Percentiles rank a stretch among this genome's conserved stretches.
phyloP scores from a whole-genome alignment of 1,140 invertebrate genomes.

The Ylistrum balloti region DNA sequence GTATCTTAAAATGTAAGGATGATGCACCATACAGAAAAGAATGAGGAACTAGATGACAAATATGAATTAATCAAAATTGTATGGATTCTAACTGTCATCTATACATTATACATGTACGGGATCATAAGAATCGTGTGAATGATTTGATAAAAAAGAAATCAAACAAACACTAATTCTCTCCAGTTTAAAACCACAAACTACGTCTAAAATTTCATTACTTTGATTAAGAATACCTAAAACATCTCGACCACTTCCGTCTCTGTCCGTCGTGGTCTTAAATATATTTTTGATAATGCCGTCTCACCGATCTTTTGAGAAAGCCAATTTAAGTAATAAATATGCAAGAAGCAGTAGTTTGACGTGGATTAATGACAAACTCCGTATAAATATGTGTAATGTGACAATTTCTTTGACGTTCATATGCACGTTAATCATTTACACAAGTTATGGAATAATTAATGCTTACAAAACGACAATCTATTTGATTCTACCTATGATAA shows the following conservation, averaged over 20 bases:
- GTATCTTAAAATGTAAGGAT: too few relatives aligned
- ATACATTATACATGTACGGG: not conserved
- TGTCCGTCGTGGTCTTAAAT: not conserved
- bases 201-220: not conserved
- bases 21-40: too few relatives aligned
- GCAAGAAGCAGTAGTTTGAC: not conserved
- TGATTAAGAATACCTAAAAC: not conserved
- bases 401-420: not conserved
- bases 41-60: too few relatives aligned
- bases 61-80: not conserved
- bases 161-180: not conserved
- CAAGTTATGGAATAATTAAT: not conserved
- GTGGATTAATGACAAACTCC: not conserved
- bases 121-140: not conserved
- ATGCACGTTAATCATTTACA: constrained; percentile 24
- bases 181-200: not conserved
- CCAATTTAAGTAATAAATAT: not conserved
- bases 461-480: not conserved
- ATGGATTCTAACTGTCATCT: not conserved
- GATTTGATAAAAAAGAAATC: not conserved
- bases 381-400: constrained; percentile 29
- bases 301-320: not conserved
- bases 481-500: not conserved
- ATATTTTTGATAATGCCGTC: not conserved
- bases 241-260: not conserved